Evolutionary conservation across 2,113 vertebrate genomes (phyloP), one percentile per base, ranked within the genome.

Genomic region (Sapayoa aenigma): DNA sequence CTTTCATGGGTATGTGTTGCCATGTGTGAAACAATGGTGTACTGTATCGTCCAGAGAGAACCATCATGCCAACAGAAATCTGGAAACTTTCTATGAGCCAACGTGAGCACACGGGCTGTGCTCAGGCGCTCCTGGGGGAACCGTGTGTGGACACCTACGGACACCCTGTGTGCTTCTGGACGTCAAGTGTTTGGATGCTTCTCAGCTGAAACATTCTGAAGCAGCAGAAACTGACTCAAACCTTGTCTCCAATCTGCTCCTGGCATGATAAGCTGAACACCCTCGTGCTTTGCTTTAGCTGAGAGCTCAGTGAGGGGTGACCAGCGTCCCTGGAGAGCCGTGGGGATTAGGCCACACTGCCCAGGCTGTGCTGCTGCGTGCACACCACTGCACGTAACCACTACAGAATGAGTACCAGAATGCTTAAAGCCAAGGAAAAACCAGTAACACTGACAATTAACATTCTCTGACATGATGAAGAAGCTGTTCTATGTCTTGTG

Each of bases 131-230:
- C 24, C 50, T 46, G 55, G 7, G 85, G 56, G 69, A 65, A 41
- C 9, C 31, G 33, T 49, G 4, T 25, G 56, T 1, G 23, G 44
- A 49, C 33, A 69, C 5, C 9, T n/a, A 15, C n/a, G n/a, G n/a
- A n/a, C n/a, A n/a, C n/a, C n/a, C n/a, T 0, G 1, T 2, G 44
- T 8, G 42, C 15, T 46, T 72, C 4, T 22, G 62, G 56, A 73
- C 33, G 42, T 18, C 39, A 90, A 85, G 35, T 23, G 72, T 68
- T 47, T 37, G n/a, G 35, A 55, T 33, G 65, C 7, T 41, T 75
- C 44, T 59, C 65, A 71, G 55, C 15, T 49, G 9, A 73, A 91
- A 31, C 49, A 79, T 37, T 91, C 60, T 49, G 5, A n/a, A 67
- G 42, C 30, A 53, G 25, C 7, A 76, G 52, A 79, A 87, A 75